A percentile compares a stretch with the other conserved stretches of the same genome.
These are phyloP conservation scores for Montipora sp. DNA, from an alignment of 64 coral and sea anemone genomes.

Conservation along the genomic window DNA sequence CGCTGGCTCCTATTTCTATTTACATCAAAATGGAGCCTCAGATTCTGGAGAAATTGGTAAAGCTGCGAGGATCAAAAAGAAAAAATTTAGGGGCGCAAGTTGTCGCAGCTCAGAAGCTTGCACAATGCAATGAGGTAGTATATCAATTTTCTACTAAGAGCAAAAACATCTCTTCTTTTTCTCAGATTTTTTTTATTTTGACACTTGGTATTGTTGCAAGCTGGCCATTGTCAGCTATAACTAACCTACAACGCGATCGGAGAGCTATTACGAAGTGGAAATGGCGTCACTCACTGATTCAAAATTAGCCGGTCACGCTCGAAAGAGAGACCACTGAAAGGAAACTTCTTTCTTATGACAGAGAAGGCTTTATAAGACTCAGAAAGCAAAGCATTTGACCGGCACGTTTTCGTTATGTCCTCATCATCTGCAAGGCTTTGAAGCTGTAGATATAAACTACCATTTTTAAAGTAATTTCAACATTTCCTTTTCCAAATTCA, in stretches of 20 bases:
- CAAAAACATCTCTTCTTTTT: background rate
- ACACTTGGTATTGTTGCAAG: no score
- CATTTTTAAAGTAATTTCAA: background rate
- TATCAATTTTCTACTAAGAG: background rate
- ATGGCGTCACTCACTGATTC: no score
- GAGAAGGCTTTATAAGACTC: no score
- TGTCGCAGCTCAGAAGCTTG: slow-evolving; percentile 73
- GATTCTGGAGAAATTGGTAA: slow-evolving; percentile 83
- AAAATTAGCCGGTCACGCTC: no score
- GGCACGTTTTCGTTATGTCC: no score
- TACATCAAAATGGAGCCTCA: slow-evolving; percentile 87
- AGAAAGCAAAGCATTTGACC: no score
- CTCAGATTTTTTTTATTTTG: no score
- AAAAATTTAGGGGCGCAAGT: slow-evolving; percentile 82
- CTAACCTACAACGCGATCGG: no score
- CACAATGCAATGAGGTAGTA: slow-evolving; percentile 82
- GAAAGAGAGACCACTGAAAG: no score
- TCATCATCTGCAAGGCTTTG: background rate
- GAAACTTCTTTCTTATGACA: no score
- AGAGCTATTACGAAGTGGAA: no score
- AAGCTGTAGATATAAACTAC: background rate
- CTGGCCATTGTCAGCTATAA: no score
- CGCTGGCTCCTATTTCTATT: slow-evolving; percentile 78
- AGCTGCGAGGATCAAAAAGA: slow-evolving; percentile 70
- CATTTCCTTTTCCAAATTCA: background rate